Base-by-base conservation (phyloP, 2,888 invertebrate species). In the Macrosoma leucophasiata region DNA sequence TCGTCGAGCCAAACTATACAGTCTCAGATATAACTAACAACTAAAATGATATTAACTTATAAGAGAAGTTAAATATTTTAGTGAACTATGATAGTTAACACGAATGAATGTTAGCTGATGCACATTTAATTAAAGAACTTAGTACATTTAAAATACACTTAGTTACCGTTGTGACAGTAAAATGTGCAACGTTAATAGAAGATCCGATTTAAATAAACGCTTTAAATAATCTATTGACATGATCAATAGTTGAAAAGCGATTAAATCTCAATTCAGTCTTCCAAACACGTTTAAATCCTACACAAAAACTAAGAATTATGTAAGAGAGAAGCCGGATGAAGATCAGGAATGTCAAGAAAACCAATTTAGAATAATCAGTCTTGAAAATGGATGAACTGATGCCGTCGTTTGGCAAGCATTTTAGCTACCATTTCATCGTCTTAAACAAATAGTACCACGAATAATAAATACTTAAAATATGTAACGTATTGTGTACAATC, bases 361-460 rank as follows among this genome's bases (percentile, higher is more conserved):
- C 67, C 60, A 79, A 81, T 82, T 84, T 79, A 75, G 79, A 72
- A 71, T 71, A 77, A 76, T 84, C 84, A 84, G 84, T 84, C 84
- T 81, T 84, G 67, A 58, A 68, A 68, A 71, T 71, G 70, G 70
- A 68, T 66, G 66, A 63, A 67, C 47, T 60, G 55, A 61, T 57
- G 62, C 58, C 61, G 29, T 40, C 33, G 50, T 55, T 38, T 60
- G 65, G 62, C 66, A 64, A 70, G 62, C 55, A 47, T 51, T 41
- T 46, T 45, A 55, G 45, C 52, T 50, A 54, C 46, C 50, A 34
- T 47, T 46, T 46, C 42, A 47, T 47, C 50, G 45, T 50, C 43
- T 46, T 49, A 51, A 42, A 46, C 36, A 33, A 34, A 48, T 21
- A 42, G 39, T 43, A 56, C 46, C 58, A 68, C 57, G 63, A 65